These are phyloP conservation scores for Drosophila mojavensis DNA, from an alignment of 1,140 invertebrate genomes.

Conservation along the genomic window DNA sequence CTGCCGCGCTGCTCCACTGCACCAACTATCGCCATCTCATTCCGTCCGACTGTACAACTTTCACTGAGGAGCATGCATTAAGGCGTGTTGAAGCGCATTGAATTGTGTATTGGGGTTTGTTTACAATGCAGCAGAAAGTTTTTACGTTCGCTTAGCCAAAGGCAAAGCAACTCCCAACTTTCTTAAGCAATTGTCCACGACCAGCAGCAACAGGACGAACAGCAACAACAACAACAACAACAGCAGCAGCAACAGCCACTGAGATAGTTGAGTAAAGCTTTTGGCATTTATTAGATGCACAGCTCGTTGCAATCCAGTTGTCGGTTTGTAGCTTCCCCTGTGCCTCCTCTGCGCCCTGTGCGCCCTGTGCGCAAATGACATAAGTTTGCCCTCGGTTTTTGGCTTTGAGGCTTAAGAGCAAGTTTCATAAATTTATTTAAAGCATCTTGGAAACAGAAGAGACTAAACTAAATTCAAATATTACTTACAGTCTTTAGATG, in stretches of 20 bases:
- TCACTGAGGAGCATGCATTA: slow-evolving; percentile 72
- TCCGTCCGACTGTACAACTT: slow-evolving; percentile 45
- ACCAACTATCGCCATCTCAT: slow-evolving; percentile 10
- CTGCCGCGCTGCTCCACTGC: not conserved
- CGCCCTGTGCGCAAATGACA: slow-evolving; percentile 37
- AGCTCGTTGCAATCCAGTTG: slow-evolving; percentile 51
- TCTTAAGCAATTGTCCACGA: slow-evolving; percentile 72
- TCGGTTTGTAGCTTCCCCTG: slow-evolving; percentile 2
- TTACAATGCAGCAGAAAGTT: slow-evolving; percentile 80
- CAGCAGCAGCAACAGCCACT: slow-evolving; percentile 12
- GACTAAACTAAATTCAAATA: too few relatives aligned
- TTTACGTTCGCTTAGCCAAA: slow-evolving; percentile 79
- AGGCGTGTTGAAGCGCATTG: slow-evolving; percentile 80
- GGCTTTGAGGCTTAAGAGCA: slow-evolving; percentile 52
- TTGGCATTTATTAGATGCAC: slow-evolving; percentile 80
- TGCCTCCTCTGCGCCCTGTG: slow-evolving; percentile 3
- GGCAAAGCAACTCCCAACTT: slow-evolving; percentile 73
- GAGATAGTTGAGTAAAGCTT: slow-evolving; percentile 32
- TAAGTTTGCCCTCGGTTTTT: slow-evolving; percentile 69
- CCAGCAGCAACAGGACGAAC: slow-evolving; percentile 16
- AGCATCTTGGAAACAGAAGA: slow-evolving; percentile 32
- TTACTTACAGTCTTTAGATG: too few relatives aligned
- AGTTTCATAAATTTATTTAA: slow-evolving; percentile 68
- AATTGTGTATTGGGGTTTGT: slow-evolving; percentile 82
- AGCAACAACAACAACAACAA: not conserved